These are phyloP conservation scores for Druon quercuslanigerum DNA, from an alignment of 1,140 invertebrate genomes.

Conservation along the genomic window DNA sequence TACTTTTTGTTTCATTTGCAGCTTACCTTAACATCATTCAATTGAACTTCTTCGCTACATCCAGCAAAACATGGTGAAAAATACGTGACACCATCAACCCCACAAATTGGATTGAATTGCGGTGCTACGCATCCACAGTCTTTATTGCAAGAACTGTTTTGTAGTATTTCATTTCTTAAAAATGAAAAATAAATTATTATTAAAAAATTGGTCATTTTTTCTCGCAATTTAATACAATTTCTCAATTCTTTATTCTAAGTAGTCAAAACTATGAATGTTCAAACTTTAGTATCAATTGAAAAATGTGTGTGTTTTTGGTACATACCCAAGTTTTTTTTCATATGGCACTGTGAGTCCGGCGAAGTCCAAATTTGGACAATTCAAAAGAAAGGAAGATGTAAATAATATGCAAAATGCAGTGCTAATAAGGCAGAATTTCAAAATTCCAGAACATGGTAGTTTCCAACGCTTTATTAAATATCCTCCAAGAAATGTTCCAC, in stretches of 20 bases:
- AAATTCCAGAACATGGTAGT: conserved; percentile 84
- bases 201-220: too few species aligned
- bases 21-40: conserved; percentile 63
- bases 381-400: conserved; percentile 81
- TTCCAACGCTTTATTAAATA: conserved; percentile 86
- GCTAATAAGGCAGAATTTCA: conserved; percentile 82
- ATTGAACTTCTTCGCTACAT: conserved; percentile 76
- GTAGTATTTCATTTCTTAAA: conserved; percentile 57
- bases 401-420: conserved; percentile 79
- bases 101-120: conserved; percentile 84
- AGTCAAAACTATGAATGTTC: too few species aligned
- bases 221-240: too few species aligned
- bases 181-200: conserved; percentile 28
- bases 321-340: conserved; percentile 70
- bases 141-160: conserved; percentile 79
- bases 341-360: conserved; percentile 84
- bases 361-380: conserved; percentile 85
- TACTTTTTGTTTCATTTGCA: neutral
- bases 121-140: conserved; percentile 78
- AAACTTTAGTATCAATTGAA: too few species aligned
- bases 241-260: too few species aligned
- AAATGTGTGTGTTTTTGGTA: conserved; percentile 19
- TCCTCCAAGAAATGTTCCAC: conserved; percentile 88
- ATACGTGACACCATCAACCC: conserved; percentile 86
- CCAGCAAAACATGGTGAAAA: conserved; percentile 91